phyloP scores from a whole-genome alignment of 2,797 vertebrate genomes.

The Calcarius lapponicus region DNA sequence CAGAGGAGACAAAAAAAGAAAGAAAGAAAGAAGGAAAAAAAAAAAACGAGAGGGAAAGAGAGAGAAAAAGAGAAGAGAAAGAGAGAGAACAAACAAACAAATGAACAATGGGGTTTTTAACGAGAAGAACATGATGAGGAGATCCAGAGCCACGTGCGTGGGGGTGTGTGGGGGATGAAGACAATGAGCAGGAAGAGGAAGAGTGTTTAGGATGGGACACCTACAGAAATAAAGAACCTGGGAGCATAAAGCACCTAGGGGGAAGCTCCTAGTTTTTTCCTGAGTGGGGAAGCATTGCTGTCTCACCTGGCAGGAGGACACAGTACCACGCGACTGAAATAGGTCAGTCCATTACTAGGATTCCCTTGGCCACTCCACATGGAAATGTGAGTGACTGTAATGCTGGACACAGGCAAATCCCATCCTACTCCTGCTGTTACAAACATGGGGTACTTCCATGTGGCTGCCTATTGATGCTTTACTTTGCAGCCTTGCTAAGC shows the following conservation, averaged over 20 bases:
- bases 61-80: slow-evolving; percentile 65
- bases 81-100: slow-evolving; percentile 85
- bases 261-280: neutral
- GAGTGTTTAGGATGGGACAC: slow-evolving; percentile 68
- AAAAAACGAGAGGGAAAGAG: slow-evolving; percentile 64
- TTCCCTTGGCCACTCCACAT: neutral
- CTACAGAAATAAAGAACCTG: slow-evolving; percentile 56
- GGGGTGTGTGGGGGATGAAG: slow-evolving; percentile 62
- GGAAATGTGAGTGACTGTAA: neutral
- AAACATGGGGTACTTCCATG: neutral
- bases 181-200: slow-evolving; percentile 67
- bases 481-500: neutral
- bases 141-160: slow-evolving; percentile 75
- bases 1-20: slow-evolving; percentile 81
- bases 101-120: slow-evolving; percentile 87
- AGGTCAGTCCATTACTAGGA: neutral
- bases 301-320: neutral
- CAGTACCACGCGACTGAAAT: neutral
- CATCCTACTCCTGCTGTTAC: neutral
- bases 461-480: neutral
- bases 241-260: neutral
- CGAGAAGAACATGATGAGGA: slow-evolving; percentile 73
- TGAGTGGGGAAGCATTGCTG: neutral
- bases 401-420: neutral
- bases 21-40: neutral